Conservation (phyloP, 2,113 vertebrate species). For the Takifugu flavidus region DNA sequence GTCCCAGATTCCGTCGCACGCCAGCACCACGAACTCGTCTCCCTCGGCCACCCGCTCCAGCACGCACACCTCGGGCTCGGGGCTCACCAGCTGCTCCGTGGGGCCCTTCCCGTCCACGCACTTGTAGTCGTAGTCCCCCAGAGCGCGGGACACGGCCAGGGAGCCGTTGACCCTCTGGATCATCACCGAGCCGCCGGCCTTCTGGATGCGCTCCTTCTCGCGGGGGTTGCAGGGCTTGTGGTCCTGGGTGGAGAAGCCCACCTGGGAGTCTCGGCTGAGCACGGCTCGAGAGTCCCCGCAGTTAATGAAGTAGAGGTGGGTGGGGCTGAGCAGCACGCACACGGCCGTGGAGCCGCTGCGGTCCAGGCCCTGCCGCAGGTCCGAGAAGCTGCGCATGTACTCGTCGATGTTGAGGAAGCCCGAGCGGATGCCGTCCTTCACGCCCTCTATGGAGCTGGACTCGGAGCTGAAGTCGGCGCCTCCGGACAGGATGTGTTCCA, state of each 20-base stretch:
- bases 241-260: slow-evolving; percentile 98
- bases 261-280: slow-evolving; percentile 87
- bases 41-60: slow-evolving; percentile 87
- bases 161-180: slow-evolving; percentile 98
- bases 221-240: slow-evolving; percentile 98
- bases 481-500: slow-evolving; percentile 94
- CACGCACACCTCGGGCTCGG: slow-evolving; percentile 97
- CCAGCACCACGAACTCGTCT: slow-evolving; percentile 96
- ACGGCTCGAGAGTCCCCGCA: slow-evolving; percentile 97
- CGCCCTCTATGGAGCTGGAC: slow-evolving; percentile 86
- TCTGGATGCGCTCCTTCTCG: slow-evolving; percentile 97
- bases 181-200: slow-evolving; percentile 97
- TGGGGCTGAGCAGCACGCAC: slow-evolving; percentile 91
- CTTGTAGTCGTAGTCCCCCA: slow-evolving; percentile 99
- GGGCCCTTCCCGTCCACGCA: slow-evolving; percentile 98
- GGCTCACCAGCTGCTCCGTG: slow-evolving; percentile 98
- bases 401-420: slow-evolving; percentile 99
- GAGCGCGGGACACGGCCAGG: slow-evolving; percentile 93
- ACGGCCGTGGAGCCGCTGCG: slow-evolving; percentile 98
- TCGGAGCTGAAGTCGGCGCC: slow-evolving; percentile 87
- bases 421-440: slow-evolving; percentile 94
- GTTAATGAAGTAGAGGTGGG: slow-evolving; percentile 98
- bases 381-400: slow-evolving; percentile 97
- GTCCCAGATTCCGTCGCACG: slow-evolving; percentile 99
- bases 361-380: slow-evolving; percentile 97